Base-by-base conservation (phyloP, 1,140 invertebrate genomes). In the Oreohelix idahoensis region DNA sequence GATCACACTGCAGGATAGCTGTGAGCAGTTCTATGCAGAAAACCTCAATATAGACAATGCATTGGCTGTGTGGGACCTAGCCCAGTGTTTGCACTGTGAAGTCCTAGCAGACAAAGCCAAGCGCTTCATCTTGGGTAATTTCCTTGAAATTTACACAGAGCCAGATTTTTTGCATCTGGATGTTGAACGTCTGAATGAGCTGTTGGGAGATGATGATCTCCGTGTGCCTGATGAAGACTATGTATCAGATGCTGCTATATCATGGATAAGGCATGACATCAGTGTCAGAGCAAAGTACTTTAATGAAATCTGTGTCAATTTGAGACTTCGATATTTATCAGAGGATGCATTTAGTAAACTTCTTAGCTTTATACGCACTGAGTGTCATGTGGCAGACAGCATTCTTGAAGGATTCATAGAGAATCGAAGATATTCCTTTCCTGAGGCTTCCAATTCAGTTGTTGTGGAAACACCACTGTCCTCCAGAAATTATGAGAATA, bases 1-100 rank as follows among this genome's bases (percentile, higher is more conserved):
- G 74, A 85, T 84, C 23, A 86, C 85, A 74, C 76, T 88, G 42
- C 84, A 86, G 77, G 85, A 86, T n/a, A 84, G 84, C 32, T 89
- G 88, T 84, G 86, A 87, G 77, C 79, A 81, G 17, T 89, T 84
- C 63, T 87, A 87, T 76, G 63, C 71, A 23, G 84, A 86, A 17
- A 83, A 88, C 26, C 83, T 89, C 15, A 79, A 82, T 63, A 45
- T 71, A 23, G 86, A 87, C 4, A 89, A 89, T 79, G 86, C 85
- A 39, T 29, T 87, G 17, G 88, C 84, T 45, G 83, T 86, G 8
- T 89, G 86, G 86, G 86, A 87, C 66, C 84, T 89, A 20, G 85
- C 86, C 0, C 63, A 84, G 39, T 86, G 84, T 20, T 82, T 87
- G n/a, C 77, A 85, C 26, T 87, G 88, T 63, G 76, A 84, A 17